Base-by-base conservation (phyloP, 2,888 invertebrate genomes). In the Pinctada fucata region DNA sequence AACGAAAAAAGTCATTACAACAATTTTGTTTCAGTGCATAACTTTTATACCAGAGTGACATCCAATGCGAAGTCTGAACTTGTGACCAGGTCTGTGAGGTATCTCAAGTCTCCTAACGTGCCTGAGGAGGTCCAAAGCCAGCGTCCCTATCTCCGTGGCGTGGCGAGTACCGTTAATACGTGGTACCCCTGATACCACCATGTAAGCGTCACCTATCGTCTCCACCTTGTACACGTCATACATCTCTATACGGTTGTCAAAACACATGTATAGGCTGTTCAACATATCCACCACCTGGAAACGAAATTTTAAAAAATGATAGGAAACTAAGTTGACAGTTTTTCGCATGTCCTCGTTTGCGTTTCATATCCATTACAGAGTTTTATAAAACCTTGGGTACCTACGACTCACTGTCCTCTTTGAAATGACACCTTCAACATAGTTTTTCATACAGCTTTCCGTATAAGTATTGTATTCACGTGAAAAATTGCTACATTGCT, bases 21-120 rank as follows among this genome's bases (percentile, higher is more conserved):
- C n/a, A n/a, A n/a, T n/a, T n/a, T n/a, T n/a, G n/a, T n/a, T n/a
- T n/a, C n/a, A n/a, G n/a, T n/a, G n/a, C n/a, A n/a, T n/a, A n/a
- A n/a, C n/a, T n/a, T n/a, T n/a, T n/a, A n/a, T 82, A 88, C 90
- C 90, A 75, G 88, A 88, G 71, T 90, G 89, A 49, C 87, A 81
- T 1, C 90, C 90, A 31, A 88, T 88, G 16, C 90, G 77, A 3
- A 90, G 82, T n/a, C 83, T 80, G 48, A 89, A 85, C 45, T 85
- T 84, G 6, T 86, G 86, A 5, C 88, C 88, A 16, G 89, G 88
- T 8, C 88, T 81, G 72, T 90, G 89, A 1, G 89, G 90, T 63
- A 90, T 89, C 65, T 89, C 89, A 75, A 89, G 81, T 52, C 85
- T 84, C 13, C 86, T 86, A 66, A 89, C 87, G 79, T 87, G 85